Percentiles rank a stretch among this genome's conserved stretches.
phyloP scores from a whole-genome alignment of 2,888 invertebrate species.

The Drosophila meridiana region DNA sequence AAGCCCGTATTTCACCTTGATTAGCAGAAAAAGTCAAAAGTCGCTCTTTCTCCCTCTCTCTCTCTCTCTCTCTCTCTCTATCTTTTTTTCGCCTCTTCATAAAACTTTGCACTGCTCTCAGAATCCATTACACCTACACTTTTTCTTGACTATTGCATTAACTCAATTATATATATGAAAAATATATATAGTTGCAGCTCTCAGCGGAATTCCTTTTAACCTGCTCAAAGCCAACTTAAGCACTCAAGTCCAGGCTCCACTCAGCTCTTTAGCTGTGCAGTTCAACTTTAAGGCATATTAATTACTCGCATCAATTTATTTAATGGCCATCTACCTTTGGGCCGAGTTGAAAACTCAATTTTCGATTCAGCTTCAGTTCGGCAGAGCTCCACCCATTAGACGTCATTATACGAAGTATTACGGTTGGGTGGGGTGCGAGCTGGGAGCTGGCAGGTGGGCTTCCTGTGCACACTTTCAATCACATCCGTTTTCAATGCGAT shows the following conservation, averaged over 20 bases:
- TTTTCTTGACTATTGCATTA: neutral
- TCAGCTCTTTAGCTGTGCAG: neutral
- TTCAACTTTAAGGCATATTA: conserved; percentile 30
- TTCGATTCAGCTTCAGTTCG: conserved; percentile 10
- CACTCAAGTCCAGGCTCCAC: neutral
- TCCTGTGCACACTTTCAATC: conserved; percentile 44
- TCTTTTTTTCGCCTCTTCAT: neutral
- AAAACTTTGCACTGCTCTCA: neutral
- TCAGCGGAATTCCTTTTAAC: neutral
- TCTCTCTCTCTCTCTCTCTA: neutral
- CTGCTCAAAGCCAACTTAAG: neutral
- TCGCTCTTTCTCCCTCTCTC: neutral
- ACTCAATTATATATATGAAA: neutral
- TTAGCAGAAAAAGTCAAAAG: neutral
- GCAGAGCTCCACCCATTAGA: neutral
- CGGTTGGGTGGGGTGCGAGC: neutral
- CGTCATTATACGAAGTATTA: conserved; percentile 17
- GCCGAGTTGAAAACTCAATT: conserved; percentile 16
- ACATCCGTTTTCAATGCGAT: conserved; percentile 64
- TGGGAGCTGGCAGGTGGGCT: neutral
- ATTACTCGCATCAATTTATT: conserved; percentile 48
- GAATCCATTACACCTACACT: neutral
- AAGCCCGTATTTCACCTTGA: neutral
- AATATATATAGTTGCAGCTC: neutral
- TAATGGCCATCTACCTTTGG: conserved; percentile 33